Percentiles rank a stretch among this genome's conserved stretches.
phyloP scores from a whole-genome alignment of 2,888 invertebrate species.

The Mechanitis mazaeus region DNA sequence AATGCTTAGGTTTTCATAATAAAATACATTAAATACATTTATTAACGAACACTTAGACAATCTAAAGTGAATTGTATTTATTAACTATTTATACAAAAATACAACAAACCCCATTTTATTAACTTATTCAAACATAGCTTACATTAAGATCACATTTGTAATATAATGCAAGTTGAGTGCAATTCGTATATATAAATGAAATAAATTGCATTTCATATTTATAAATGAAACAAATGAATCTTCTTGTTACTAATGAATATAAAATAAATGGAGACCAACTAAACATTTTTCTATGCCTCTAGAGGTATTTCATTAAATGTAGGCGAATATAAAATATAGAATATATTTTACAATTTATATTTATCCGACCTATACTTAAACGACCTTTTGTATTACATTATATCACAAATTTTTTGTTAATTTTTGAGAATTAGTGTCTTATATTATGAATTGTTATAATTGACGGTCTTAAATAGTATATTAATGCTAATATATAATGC shows the following conservation, averaged over 20 bases:
- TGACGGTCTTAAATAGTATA: background rate
- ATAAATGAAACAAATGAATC: constrained; percentile 3
- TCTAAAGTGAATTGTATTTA: constrained; percentile 19
- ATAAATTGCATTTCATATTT: background rate
- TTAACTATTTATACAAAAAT: constrained; percentile 21
- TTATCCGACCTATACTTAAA: background rate
- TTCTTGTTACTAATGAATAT: too few species aligned
- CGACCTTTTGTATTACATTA: constrained; percentile 2
- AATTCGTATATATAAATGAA: too few species aligned
- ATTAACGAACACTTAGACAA: constrained; percentile 42
- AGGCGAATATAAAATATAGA: background rate
- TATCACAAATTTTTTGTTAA: constrained; percentile 6
- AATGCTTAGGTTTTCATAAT: constrained; percentile 10
- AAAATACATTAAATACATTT: constrained; percentile 43
- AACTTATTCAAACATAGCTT: constrained; percentile 19
- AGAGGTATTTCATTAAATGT: background rate
- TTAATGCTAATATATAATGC: background rate
- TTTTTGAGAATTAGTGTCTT: constrained; percentile 2
- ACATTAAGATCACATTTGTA: constrained; percentile 25
- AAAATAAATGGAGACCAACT: background rate
- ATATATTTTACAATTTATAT: background rate
- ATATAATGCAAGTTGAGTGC: constrained; percentile 4
- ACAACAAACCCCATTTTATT: constrained; percentile 15
- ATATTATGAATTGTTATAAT: constrained; percentile 3
- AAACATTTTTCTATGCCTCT: background rate